A percentile compares a stretch with the other conserved stretches of the same genome.
Conservation (phyloP, 1,140 invertebrate genomes). For the Scaptomyza pallida region DNA sequence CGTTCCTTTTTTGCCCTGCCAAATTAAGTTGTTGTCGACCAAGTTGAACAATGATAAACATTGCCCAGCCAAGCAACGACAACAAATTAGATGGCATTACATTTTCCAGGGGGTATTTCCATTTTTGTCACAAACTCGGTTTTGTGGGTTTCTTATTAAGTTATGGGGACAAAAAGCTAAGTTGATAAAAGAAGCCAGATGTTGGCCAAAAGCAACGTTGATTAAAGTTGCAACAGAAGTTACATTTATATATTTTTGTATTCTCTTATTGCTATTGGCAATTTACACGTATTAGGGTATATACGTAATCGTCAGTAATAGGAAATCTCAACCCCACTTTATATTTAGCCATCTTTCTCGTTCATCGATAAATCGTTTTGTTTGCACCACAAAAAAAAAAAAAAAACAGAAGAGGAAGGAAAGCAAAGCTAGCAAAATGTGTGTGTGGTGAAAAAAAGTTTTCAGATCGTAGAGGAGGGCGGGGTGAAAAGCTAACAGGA, state of each 20-base stretch:
- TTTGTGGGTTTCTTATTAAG: no score
- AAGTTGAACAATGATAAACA: slow-evolving; percentile 75
- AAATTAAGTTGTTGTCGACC: slow-evolving; percentile 61
- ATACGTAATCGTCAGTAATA: background rate
- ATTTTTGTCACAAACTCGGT: slow-evolving; percentile 25
- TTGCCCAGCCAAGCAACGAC: slow-evolving; percentile 47
- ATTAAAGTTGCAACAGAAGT: background rate
- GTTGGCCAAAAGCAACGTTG: background rate
- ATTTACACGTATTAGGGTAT: slow-evolving; percentile 2
- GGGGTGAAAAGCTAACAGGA: slow-evolving; percentile 55
- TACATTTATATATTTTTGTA: no score
- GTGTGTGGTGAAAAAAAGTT: slow-evolving; percentile 22
- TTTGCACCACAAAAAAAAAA: slow-evolving; percentile 54
- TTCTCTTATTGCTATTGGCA: slow-evolving; percentile 29
- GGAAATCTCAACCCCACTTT: background rate
- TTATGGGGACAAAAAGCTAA: background rate
- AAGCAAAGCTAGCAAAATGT: slow-evolving; percentile 33
- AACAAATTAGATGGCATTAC: slow-evolving; percentile 71
- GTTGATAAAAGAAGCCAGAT: background rate
- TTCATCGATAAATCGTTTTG: slow-evolving; percentile 68
- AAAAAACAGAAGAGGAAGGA: slow-evolving; percentile 33
- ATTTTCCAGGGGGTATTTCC: slow-evolving; percentile 50
- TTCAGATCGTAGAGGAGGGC: background rate
- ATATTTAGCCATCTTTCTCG: slow-evolving; percentile 13
- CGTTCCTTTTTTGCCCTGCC: background rate